phyloP scores from a whole-genome alignment of 2,797 vertebrate genomes.

The Anguilla anguilla region DNA sequence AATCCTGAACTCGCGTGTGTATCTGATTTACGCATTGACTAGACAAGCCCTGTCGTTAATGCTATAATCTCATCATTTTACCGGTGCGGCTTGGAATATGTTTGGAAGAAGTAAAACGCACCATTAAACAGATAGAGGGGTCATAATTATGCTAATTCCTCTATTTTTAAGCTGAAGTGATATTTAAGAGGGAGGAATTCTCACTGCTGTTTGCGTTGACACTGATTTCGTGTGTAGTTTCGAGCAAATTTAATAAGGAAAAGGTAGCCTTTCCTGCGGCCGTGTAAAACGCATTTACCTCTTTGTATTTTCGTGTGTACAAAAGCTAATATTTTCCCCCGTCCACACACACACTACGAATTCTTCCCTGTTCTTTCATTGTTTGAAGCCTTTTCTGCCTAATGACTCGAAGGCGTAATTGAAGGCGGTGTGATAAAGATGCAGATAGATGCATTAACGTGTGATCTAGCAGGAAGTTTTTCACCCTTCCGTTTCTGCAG shows the following conservation, averaged over 20 bases:
- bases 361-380: constrained; percentile 54
- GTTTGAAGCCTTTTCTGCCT: constrained; percentile 59
- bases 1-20: neutral
- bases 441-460: constrained; percentile 76
- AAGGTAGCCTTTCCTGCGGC: neutral
- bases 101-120: neutral
- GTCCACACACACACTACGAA: constrained; percentile 31
- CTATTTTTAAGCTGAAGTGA: neutral
- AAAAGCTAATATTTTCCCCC: constrained; percentile 47
- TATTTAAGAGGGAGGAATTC: neutral
- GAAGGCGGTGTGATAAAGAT: constrained; percentile 73
- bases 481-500: constrained; percentile 32
- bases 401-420: constrained; percentile 67
- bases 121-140: neutral
- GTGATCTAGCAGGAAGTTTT: constrained; percentile 56
- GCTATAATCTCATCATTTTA: neutral
- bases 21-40: neutral
- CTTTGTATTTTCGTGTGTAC: neutral
- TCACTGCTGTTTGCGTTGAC: neutral
- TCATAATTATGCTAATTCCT: neutral
- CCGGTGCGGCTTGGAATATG: neutral
- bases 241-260: constrained; percentile 1
- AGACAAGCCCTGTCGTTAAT: constrained; percentile 2
- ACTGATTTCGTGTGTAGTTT: neutral
- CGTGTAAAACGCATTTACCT: neutral